These are phyloP conservation scores for Margaritifera margaritifera DNA, from an alignment of 2,888 invertebrate genomes.

Conservation along the genomic window DNA sequence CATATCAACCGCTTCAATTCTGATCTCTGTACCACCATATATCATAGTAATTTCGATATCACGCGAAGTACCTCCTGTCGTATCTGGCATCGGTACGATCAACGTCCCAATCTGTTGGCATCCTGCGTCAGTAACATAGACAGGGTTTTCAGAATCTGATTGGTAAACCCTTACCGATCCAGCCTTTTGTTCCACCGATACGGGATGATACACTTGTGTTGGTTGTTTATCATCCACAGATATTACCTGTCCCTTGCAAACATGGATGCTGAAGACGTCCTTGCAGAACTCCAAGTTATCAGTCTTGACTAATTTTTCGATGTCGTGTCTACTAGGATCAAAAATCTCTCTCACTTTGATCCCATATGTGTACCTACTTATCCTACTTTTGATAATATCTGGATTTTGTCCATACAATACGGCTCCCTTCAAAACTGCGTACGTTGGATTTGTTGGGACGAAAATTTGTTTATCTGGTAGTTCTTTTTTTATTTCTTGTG, in stretches of 20 bases:
- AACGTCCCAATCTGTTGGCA: too few relatives aligned
- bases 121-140: too few relatives aligned
- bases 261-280: slow-evolving; percentile 1
- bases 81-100: too few relatives aligned
- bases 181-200: too few relatives aligned
- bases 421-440: slow-evolving; percentile 2
- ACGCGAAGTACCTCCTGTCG: too few relatives aligned
- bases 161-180: too few relatives aligned
- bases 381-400: not conserved
- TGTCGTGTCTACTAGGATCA: slow-evolving; percentile 1
- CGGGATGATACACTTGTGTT: too few relatives aligned
- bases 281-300: slow-evolving; percentile 1
- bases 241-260: not conserved
- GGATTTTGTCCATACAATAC: slow-evolving; percentile 1
- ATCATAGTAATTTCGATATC: too few relatives aligned
- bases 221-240: too few relatives aligned
- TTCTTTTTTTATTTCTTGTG: not conserved
- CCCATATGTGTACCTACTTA: slow-evolving; percentile 5
- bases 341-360: slow-evolving; percentile 1
- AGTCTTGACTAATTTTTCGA: not conserved
- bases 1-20: too few relatives aligned
- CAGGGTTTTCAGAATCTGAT: too few relatives aligned
- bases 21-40: too few relatives aligned
- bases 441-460: not conserved
- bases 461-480: not conserved